Evolutionary conservation across 2,797 vertebrate genomes (phyloP).

Genomic region (Cyclopterus lumpus): DNA sequence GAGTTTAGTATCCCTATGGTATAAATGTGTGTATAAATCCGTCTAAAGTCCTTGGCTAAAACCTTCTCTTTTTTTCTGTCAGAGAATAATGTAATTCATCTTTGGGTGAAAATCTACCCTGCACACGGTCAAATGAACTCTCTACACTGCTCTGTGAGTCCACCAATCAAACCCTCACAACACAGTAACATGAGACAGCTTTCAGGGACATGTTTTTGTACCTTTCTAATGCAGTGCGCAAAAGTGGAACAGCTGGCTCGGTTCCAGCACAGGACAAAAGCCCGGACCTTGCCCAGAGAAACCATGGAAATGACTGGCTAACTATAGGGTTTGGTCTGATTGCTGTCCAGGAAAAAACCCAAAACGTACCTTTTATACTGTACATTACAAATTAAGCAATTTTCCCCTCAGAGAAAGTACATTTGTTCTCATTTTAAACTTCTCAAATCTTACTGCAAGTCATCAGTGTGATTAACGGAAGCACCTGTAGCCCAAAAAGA

Average conservation of each 20-base stretch:
- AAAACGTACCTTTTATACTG: slow-evolving; percentile 43
- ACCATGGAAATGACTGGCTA: slow-evolving; percentile 69
- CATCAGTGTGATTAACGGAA: slow-evolving; percentile 58
- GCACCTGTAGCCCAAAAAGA: slow-evolving; percentile 38
- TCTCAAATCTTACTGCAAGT: slow-evolving; percentile 48
- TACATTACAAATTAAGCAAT: slow-evolving; percentile 60
- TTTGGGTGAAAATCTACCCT: slow-evolving; percentile 19
- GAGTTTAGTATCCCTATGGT: background rate
- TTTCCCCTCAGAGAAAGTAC: slow-evolving; percentile 48
- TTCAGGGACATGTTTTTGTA: slow-evolving; percentile 59
- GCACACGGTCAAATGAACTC: slow-evolving; percentile 15
- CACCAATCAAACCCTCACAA: slow-evolving; percentile 34
- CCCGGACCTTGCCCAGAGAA: slow-evolving; percentile 34
- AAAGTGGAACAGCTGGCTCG: slow-evolving; percentile 71
- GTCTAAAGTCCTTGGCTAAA: background rate
- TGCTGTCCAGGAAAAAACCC: slow-evolving; percentile 15
- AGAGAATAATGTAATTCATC: slow-evolving; percentile 4
- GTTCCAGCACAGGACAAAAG: slow-evolving; percentile 67
- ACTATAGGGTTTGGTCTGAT: slow-evolving; percentile 57
- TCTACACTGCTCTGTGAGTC: slow-evolving; percentile 6
- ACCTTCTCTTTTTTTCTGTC: background rate
- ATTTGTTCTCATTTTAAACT: slow-evolving; percentile 47
- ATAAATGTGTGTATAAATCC: background rate
- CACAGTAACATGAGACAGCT: slow-evolving; percentile 58
- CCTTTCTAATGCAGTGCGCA: slow-evolving; percentile 59